Base-by-base conservation (phyloP, 2,888 invertebrate genomes). In the Archaeoteleia sp. region DNA sequence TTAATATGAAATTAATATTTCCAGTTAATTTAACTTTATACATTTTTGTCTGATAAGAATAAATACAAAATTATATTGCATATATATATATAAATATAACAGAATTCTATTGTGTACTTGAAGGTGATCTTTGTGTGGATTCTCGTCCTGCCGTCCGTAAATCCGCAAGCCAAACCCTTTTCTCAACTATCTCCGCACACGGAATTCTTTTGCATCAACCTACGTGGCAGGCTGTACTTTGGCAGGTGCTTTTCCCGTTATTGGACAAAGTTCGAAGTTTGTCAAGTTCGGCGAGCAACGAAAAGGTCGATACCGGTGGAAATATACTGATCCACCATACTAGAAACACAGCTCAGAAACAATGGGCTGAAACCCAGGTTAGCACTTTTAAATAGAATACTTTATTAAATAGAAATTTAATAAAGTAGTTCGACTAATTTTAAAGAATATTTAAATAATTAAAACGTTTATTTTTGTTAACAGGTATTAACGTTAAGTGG, bases 361-460 rank as follows among this genome's bases (percentile, higher is more conserved):
- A 98, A 81, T 98, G 98, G 98, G 97, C 98, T 0, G 98, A 98
- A 86, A 98, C 98, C 0, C 95, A 97, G 88, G 93, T n/a, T n/a
- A n/a, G n/a, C n/a, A n/a, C n/a, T n/a, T n/a, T n/a, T 37, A 1
- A 13, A 37, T 35, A 15, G 1, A 35, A 35, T 8, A 8, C 14
- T 3, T 12, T 7, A 5, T 9, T n/a, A 15, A 13, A 13, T 17
- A 8, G 17, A 9, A 14, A n/a, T 14, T 1, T 10, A 46, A 27
- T 14, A 32, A 27, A 15, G 15, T 29, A 10, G n/a, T 14, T 9
- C 4, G 7, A 14, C 7, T 1, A n/a, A 30, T 25, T 3, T 17
- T 8, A 23, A 35, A 35, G 14, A 42, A 17, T 4, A 39, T 32
- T 13, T 46, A 27, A 12, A 32, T 23, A 23, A 34, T 42, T 45